Base-by-base conservation (phyloP, 1,140 invertebrate species). In the Sweltsa coloradensis region DNA sequence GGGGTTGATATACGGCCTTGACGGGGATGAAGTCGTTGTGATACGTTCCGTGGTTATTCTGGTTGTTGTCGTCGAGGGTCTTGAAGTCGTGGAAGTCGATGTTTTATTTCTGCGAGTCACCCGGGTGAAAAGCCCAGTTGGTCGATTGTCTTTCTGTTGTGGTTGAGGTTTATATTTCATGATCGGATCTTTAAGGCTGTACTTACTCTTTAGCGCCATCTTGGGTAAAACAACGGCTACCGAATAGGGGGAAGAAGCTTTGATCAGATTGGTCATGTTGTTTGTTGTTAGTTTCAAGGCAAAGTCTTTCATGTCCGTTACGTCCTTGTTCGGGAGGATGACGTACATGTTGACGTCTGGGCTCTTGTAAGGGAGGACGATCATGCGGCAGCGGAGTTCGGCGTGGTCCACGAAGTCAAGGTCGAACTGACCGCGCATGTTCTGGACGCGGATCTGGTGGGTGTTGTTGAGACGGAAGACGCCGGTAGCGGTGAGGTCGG, bases 281-380 rank as follows among this genome's bases (percentile, higher is more conserved):
- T 34, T 21, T 16, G 34, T 1, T 6, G 43, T 26, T 16, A 45
- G 25, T 1, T 13, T 3, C 2, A 31, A 16, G n/a, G 31, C 43
- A 14, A 45, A 45, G 14, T 1, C 9, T 5, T 45, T 26, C 27
- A 45, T 27, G 1, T 36, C 7, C 13, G 23, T 3, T 16, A 22
- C 26, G 4, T 31, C 43, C n/a, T 13, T 19, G 26, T 31, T 56
- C 3, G 70, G 70, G 23, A 71, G 51, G 5, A 74, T 46, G 4
- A 72, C 51, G 5, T 65, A 58, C 61, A 74, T 65, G 34, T 55
- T 56, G n/a, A 56, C 53, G 19, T 58, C 41, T 21, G 53, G 49
- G 2, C 60, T 61, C 36, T 61, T 54, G 51, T 73, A 73, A 0
- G 70, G 67, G 2, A 73, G 41, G 23, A 59, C 59, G 13, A 69